These are phyloP conservation scores for Apteryx owenii DNA, from an alignment of 2,113 vertebrate species.

Conservation along the genomic window DNA sequence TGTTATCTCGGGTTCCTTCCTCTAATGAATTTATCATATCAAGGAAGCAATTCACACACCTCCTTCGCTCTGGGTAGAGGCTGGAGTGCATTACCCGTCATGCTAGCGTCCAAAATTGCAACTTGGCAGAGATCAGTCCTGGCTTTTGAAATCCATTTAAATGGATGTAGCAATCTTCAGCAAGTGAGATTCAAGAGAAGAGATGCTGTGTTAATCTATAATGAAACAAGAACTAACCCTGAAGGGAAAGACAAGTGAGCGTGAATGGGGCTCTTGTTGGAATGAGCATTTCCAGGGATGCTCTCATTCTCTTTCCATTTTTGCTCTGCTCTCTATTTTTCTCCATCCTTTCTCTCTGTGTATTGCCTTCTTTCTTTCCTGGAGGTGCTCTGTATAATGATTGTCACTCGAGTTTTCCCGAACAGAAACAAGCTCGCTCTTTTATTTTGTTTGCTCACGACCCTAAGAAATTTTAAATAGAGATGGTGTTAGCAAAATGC, in stretches of 20 bases:
- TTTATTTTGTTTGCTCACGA: constrained; percentile 38
- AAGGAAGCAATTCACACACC: constrained; percentile 30
- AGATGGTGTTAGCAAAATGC: constrained; percentile 16
- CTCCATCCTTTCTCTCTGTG: neutral
- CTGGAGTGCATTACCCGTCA: constrained; percentile 19
- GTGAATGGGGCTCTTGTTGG: constrained; percentile 48
- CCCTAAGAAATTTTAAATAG: constrained; percentile 36
- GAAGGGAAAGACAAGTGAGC: constrained; percentile 42
- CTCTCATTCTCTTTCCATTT: constrained; percentile 47
- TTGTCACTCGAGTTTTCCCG: neutral
- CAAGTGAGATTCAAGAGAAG: neutral
- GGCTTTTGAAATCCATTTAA: constrained; percentile 53
- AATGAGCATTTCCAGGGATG: constrained; percentile 36
- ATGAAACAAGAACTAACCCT: constrained; percentile 56
- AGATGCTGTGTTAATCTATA: constrained; percentile 64
- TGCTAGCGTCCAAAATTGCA: neutral
- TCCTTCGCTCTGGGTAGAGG: neutral
- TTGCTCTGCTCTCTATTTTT: neutral
- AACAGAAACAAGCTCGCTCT: constrained; percentile 29
- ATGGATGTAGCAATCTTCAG: constrained; percentile 40
- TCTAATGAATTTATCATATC: constrained; percentile 25
- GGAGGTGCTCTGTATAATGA: constrained; percentile 11
- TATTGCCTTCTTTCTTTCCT: neutral
- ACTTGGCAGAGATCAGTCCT: constrained; percentile 25
- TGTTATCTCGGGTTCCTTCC: neutral